Base-by-base conservation (phyloP, 2,888 invertebrate species). In the Drosophila setosimentum region DNA sequence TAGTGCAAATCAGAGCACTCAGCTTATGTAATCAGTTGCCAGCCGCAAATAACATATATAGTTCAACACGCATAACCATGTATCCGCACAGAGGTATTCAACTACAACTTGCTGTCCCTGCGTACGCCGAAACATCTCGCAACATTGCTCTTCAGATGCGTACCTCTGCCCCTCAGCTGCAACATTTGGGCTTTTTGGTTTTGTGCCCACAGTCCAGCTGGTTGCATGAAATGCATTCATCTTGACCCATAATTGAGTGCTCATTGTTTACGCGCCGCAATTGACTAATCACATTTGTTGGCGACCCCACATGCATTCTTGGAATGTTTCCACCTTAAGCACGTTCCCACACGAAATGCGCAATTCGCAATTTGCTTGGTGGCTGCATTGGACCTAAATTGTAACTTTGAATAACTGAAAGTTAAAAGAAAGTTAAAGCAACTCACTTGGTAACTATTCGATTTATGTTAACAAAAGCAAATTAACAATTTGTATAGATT, bases 221-320 rank as follows among this genome's bases (percentile, higher is more conserved):
- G 13, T 27, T 35, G n/a, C 48, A 54, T 27, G 18, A 51, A 42
- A 24, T 63, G 62, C 55, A 61, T 45, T 59, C 50, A 60, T 48
- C 58, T 68, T 65, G 59, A n/a, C 62, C 59, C 68, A 73, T 78
- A 78, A 78, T 33, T 70, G 57, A 75, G 76, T 67, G 76, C 71
- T 59, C 54, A 68, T 69, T 77, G 59, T 60, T 76, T 60, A 48
- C 57, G 45, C 37, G 51, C n/a, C 50, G 29, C 63, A 50, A 45
- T 57, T 68, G 68, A 59, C 68, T 75, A 74, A 74, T 75, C 68
- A 63, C 63, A 68, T 33, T 59, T 60, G 37, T 32, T 54, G 54
- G 54, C 42, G 32, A 37, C 5, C 50, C 18, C 62, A 55, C 55
- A 33, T 16, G 13, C 33, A 70, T 42, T 40, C 32, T 30, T 50